Conservation (phyloP, 2,113 vertebrate species). For the Urocitellus parryii region DNA sequence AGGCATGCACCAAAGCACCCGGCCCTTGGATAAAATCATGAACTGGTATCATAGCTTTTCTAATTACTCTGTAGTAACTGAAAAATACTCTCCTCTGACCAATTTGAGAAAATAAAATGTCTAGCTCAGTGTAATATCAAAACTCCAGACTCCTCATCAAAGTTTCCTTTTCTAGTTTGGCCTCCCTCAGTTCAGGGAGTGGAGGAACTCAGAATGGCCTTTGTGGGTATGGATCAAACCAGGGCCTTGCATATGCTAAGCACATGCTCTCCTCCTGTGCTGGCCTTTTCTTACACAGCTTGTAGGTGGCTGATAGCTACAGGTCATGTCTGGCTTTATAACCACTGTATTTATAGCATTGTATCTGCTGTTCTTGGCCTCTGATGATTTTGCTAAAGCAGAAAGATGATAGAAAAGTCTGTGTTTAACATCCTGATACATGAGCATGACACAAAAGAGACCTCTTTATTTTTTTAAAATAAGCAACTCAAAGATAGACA, state of each 20-base stretch:
- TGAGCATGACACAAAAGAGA: not conserved
- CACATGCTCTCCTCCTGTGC: not conserved
- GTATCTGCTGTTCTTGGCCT: not conserved
- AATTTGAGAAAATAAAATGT: not conserved
- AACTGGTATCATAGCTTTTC: not conserved
- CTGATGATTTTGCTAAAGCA: not conserved
- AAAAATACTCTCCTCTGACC: not conserved
- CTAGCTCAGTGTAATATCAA: not conserved
- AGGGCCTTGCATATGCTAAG: not conserved
- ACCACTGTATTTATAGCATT: rapidly evolving
- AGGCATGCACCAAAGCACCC: too few species aligned
- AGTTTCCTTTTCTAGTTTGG: not conserved
- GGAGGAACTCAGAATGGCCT: not conserved
- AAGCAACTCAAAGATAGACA: not conserved
- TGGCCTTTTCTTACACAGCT: not conserved
- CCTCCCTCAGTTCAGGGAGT: not conserved
- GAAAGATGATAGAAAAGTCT: not conserved
- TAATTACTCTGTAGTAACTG: too few species aligned
- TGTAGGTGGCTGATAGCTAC: too few species aligned
- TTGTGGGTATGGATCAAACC: too few species aligned
- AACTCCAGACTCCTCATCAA: not conserved
- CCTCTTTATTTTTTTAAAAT: not conserved
- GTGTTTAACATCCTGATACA: not conserved
- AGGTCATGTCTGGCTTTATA: too few species aligned
- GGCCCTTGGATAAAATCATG: not conserved